A percentile compares a stretch with the other conserved stretches of the same genome.
Conservation (phyloP, 2,113 vertebrate genomes). For the Henicopernis longicauda region DNA sequence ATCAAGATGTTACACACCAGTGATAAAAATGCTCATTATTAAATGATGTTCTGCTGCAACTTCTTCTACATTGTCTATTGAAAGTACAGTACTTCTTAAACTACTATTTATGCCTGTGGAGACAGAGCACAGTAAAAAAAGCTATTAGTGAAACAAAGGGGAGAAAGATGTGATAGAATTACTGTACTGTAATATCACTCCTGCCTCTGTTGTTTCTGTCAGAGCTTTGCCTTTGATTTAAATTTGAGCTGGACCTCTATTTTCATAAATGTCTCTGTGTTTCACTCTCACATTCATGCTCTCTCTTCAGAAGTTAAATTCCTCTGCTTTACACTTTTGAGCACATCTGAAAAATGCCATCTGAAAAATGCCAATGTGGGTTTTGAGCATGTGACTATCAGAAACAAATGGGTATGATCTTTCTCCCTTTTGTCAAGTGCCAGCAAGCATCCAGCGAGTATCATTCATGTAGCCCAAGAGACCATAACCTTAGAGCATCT, state of each 20-base stretch:
- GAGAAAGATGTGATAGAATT: background rate
- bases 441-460: background rate
- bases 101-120: background rate
- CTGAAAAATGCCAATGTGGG: rapidly evolving
- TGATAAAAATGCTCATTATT: background rate
- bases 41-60: background rate
- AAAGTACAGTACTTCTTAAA: background rate
- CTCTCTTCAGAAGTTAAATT: background rate
- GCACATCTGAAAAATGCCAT: background rate
- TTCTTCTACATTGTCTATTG: background rate
- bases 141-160: background rate
- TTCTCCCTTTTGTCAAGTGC: background rate
- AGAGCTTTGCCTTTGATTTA: background rate
- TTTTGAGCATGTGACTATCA: background rate
- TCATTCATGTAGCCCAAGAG: background rate
- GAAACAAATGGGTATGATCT: background rate
- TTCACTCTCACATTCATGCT: background rate
- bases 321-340: background rate
- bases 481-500: background rate
- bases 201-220: background rate
- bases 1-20: background rate
- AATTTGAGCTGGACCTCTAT: background rate
- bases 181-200: background rate
- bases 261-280: background rate
- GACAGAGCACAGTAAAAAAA: background rate